Base-by-base conservation (phyloP, 2,113 vertebrate species). In the Dicentrarchus labrax region DNA sequence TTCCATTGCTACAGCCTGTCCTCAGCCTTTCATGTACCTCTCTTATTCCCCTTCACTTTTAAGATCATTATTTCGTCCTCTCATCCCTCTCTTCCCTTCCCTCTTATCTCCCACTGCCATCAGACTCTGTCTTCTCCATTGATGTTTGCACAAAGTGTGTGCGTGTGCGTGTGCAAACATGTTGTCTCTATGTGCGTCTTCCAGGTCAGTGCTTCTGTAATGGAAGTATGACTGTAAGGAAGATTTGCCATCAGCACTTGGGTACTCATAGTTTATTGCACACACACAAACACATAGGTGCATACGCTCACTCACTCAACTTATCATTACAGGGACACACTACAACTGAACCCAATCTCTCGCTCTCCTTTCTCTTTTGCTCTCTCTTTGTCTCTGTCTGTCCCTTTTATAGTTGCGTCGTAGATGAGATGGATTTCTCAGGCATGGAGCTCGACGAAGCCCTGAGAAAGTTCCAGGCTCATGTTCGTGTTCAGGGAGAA, bases 361-460 rank as follows among this genome's bases (percentile, higher is more conserved):
- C 61, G 72, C 64, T 66, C 38, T 9, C 47, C 62, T 56, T 62
- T 8, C n/a, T 47, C 41, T 48, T 38, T 48, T 1, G 41, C 50
- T 8, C 6, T 1, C 22, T 51, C 9, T 39, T 0, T 22, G 53
- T 3, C 48, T 36, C 69, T 62, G 0, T 56, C 19, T 76, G 72
- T 83, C 38, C 71, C 39, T 60, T 41, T 50, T 22, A 60, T 69
- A 99, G 98, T 90, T 99, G 98, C 5, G 98, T 99, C 59, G 98
- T 99, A 80, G 98, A 99, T 0, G 98, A 99, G 94, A 99, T 99
- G 98, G 98, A 99, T 87, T 99, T 99, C 91, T 99, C 97, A 0
- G 96, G 95, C 93, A 98, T 99, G 98, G 98, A 99, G 94, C 96
- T 99, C 86, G 98, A 99, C 0, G 98, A 99, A 91, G 98, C 98